Percentiles rank a stretch among this genome's conserved stretches.
These are phyloP conservation scores for Drosophila micromelanica DNA, from an alignment of 1,140 invertebrate genomes.

Conservation along the genomic window DNA sequence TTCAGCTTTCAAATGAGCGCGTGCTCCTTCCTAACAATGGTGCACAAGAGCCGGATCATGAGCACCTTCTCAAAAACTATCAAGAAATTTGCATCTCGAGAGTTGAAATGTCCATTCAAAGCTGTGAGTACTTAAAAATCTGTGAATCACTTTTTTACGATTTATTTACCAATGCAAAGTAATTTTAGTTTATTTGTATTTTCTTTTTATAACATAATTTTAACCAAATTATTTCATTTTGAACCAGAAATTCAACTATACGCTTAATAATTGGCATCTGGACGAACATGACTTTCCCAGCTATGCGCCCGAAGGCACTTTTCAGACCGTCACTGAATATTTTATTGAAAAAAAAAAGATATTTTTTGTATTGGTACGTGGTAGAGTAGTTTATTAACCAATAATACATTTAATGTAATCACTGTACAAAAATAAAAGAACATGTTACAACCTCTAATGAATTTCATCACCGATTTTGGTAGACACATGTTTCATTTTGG, in stretches of 20 bases:
- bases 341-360: slow-evolving; percentile 5
- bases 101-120: slow-evolving; percentile 46
- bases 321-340: slow-evolving; percentile 22
- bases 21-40: slow-evolving; percentile 37
- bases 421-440: not conserved
- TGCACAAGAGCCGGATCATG: slow-evolving; percentile 44
- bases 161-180: too few species aligned
- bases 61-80: slow-evolving; percentile 33
- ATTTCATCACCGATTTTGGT: too few species aligned
- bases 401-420: not conserved
- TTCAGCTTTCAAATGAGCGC: slow-evolving; percentile 25
- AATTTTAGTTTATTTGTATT: too few species aligned
- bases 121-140: slow-evolving; percentile 53
- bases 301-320: slow-evolving; percentile 19
- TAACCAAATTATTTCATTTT: not conserved
- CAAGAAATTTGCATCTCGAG: not conserved
- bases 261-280: slow-evolving; percentile 29
- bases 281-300: slow-evolving; percentile 28
- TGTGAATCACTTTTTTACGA: too few species aligned
- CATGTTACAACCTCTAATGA: too few species aligned
- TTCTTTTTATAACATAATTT: too few species aligned
- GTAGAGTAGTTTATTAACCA: slow-evolving; percentile 8
- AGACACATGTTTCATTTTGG: not conserved
- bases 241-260: slow-evolving; percentile 22
- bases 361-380: slow-evolving; percentile 10